phyloP scores from a whole-genome alignment of 1,140 invertebrate genomes.

The Tribolium madens region DNA sequence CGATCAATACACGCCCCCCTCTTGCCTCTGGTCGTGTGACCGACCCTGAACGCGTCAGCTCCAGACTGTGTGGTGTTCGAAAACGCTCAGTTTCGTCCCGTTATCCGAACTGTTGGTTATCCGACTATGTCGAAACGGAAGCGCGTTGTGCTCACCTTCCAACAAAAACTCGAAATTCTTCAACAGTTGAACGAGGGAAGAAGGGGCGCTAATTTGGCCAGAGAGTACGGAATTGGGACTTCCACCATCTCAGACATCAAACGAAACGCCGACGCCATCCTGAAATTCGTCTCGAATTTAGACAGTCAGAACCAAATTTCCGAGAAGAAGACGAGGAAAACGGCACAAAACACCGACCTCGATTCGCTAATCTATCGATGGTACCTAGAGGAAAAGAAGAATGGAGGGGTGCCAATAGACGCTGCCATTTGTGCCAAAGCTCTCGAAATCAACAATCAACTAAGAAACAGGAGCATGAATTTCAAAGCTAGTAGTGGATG shows the following conservation, averaged over 20 bases:
- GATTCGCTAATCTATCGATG: background rate
- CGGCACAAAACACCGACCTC: background rate
- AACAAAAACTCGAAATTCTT: conserved; percentile 27
- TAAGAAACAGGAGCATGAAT: background rate
- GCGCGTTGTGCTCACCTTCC: conserved; percentile 19
- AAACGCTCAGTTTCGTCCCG: background rate
- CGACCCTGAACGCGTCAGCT: conserved; percentile 24
- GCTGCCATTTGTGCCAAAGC: background rate
- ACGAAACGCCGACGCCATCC: conserved; percentile 24
- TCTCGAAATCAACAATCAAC: background rate
- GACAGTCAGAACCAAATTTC: conserved; percentile 7
- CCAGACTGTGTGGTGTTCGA: background rate
- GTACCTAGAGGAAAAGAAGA: background rate
- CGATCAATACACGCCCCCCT: conserved; percentile 47
- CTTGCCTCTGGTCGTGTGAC: conserved; percentile 17
- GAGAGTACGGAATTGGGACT: conserved; percentile 38
- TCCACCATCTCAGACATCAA: conserved; percentile 44
- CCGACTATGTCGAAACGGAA: conserved; percentile 40
- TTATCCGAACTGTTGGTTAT: conserved; percentile 17
- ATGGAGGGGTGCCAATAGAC: background rate
- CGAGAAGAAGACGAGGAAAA: conserved; percentile 3
- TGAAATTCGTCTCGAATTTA: conserved; percentile 30
- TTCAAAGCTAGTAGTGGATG: background rate
- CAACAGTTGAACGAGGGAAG: background rate
- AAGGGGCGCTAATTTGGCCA: conserved; percentile 14